phyloP scores from a whole-genome alignment of 2,888 invertebrate genomes.

The Cremastobaeus sp. region DNA sequence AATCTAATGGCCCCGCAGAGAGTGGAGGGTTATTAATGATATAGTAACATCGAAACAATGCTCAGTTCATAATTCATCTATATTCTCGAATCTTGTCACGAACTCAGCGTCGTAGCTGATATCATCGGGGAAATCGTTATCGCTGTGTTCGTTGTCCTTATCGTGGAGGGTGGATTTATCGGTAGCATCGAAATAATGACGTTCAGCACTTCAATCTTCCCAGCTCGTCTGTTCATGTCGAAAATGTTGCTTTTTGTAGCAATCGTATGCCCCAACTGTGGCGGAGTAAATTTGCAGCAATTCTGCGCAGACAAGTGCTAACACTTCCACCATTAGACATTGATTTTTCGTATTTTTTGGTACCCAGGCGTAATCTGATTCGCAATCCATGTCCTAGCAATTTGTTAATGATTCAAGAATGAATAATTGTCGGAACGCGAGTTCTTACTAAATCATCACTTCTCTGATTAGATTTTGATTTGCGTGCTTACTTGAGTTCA shows the following conservation, averaged over 20 bases:
- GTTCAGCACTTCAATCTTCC: constrained; percentile 71
- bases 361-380: too few relatives aligned
- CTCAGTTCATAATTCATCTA: constrained; percentile 16
- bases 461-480: neutral
- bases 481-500: too few relatives aligned
- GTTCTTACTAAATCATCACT: constrained; percentile 1
- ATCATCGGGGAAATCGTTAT: constrained; percentile 18
- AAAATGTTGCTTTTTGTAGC: constrained; percentile 11
- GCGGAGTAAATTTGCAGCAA: constrained; percentile 15
- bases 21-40: constrained; percentile 25
- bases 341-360: too few relatives aligned
- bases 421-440: too few relatives aligned
- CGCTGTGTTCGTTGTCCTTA: constrained; percentile 50
- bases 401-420: too few relatives aligned
- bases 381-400: too few relatives aligned
- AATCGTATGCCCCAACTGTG: constrained; percentile 10
- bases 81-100: constrained; percentile 17
- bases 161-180: constrained; percentile 67
- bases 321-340: too few relatives aligned
- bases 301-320: constrained; percentile 10
- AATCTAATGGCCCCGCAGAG: constrained; percentile 2
- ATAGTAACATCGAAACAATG: constrained; percentile 5
- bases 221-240: constrained; percentile 52
- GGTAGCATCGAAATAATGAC: constrained; percentile 67
- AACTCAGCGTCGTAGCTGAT: neutral